These are phyloP conservation scores for Diabrotica balteata DNA, from an alignment of 2,888 invertebrate genomes.

Conservation along the genomic window DNA sequence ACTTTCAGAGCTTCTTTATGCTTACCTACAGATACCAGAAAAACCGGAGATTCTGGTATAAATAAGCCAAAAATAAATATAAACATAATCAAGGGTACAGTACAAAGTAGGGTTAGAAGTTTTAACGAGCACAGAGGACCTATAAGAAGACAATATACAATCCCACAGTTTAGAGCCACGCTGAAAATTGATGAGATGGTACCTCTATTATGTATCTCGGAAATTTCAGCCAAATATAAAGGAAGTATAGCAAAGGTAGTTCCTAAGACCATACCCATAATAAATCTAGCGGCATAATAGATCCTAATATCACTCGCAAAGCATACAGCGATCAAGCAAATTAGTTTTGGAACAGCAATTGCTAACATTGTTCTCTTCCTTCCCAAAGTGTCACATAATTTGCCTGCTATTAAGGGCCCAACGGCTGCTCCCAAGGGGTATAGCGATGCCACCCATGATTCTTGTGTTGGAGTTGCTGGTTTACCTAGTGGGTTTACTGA, in stretches of 20 bases:
- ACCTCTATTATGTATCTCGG: constrained; percentile 79
- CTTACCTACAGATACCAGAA: too few relatives aligned
- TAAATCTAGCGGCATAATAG: constrained; percentile 64
- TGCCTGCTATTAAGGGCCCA: constrained; percentile 36
- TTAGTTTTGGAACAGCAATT: constrained; percentile 47
- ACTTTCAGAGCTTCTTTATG: too few relatives aligned
- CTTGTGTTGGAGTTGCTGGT: constrained; percentile 29
- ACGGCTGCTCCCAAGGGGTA: constrained; percentile 34
- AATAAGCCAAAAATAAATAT: too few relatives aligned
- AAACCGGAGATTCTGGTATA: too few relatives aligned
- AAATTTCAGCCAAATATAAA: constrained; percentile 85
- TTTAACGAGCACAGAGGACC: constrained; percentile 63
- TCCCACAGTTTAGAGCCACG: constrained; percentile 71
- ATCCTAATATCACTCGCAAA: constrained; percentile 32
- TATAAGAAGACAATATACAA: constrained; percentile 70
- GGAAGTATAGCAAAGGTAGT: constrained; percentile 77
- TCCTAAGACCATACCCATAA: constrained; percentile 71
- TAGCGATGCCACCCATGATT: constrained; percentile 38
- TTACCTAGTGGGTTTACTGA: constrained; percentile 21
- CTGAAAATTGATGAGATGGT: constrained; percentile 74
- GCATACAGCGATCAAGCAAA: constrained; percentile 53
- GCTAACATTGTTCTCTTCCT: constrained; percentile 71
- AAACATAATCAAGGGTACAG: too few relatives aligned
- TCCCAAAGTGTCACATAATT: constrained; percentile 56
- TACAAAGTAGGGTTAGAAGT: too few relatives aligned